A percentile compares a stretch with the other conserved stretches of the same genome.
These are phyloP conservation scores for Platyscapa corneri DNA, from an alignment of 1,140 invertebrate genomes.

Conservation along the genomic window DNA sequence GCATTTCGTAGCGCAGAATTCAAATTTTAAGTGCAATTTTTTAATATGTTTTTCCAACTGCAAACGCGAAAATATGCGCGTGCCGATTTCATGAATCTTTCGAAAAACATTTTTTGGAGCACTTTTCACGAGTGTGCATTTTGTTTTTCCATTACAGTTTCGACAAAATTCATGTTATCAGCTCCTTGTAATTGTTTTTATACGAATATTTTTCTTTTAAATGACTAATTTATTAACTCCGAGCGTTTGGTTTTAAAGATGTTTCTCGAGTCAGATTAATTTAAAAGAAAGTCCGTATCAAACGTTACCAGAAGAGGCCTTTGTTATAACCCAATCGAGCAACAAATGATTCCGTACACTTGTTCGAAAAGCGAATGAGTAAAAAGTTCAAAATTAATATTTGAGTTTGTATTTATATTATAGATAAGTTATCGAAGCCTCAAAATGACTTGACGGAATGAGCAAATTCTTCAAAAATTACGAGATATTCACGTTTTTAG, in stretches of 20 bases:
- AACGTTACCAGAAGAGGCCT: neutral
- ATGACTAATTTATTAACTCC: neutral
- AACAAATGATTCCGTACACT: neutral
- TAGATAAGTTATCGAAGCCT: neutral
- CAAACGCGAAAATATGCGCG: neutral
- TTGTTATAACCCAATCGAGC: neutral
- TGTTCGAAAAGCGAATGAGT: neutral
- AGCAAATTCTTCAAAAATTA: neutral
- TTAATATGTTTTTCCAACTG: neutral
- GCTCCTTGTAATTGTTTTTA: neutral
- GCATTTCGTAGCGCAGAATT: neutral
- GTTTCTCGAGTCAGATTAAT: neutral
- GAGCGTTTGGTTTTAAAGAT: neutral
- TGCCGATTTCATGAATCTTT: constrained; percentile 15
- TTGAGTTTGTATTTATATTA: neutral
- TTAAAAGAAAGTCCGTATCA: neutral
- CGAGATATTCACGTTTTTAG: neutral
- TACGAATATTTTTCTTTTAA: neutral
- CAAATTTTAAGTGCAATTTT: constrained; percentile 15
- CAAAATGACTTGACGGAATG: neutral
- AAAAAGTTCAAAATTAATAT: neutral
- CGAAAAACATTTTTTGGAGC: neutral
- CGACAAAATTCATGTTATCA: neutral
- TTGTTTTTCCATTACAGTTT: neutral
- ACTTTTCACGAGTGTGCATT: neutral